These are phyloP conservation scores for Zygogramma bicolorata DNA, from an alignment of 2,888 invertebrate genomes.

Conservation along the genomic window DNA sequence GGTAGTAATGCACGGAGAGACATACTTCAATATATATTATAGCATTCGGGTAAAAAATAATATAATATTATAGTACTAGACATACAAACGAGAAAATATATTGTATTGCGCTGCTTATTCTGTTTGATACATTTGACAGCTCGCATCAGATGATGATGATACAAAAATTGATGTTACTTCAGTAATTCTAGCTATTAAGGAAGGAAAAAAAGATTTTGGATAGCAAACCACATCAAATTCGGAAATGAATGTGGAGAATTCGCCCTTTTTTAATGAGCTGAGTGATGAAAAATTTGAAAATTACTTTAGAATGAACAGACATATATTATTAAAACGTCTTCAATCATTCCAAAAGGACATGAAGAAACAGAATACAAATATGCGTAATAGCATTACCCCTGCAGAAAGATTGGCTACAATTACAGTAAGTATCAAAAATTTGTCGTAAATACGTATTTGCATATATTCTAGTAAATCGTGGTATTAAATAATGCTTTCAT, in stretches of 20 bases:
- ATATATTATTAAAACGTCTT: constrained; percentile 18
- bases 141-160: too few relatives aligned
- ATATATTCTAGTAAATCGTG: constrained; percentile 25
- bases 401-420: constrained; percentile 3
- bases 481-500: constrained; percentile 26
- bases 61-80: background rate
- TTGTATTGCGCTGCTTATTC: too few relatives aligned
- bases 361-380: constrained; percentile 23
- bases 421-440: constrained; percentile 23
- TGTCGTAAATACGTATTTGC: constrained; percentile 25
- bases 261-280: constrained; percentile 12
- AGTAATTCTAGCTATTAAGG: too few relatives aligned
- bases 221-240: too few relatives aligned
- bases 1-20: too few relatives aligned
- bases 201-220: too few relatives aligned
- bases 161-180: too few relatives aligned
- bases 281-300: constrained; percentile 25
- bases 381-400: constrained; percentile 18
- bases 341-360: constrained; percentile 20
- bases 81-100: too few relatives aligned
- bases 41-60: background rate
- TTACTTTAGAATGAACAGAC: constrained; percentile 20
- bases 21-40: too few relatives aligned
- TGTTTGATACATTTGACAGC: too few relatives aligned
- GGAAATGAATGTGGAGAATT: background rate